Evolutionary conservation across 2,797 vertebrate species (phyloP), one percentile per base, ranked within the genome.

Genomic region (Diplodus sargus): DNA sequence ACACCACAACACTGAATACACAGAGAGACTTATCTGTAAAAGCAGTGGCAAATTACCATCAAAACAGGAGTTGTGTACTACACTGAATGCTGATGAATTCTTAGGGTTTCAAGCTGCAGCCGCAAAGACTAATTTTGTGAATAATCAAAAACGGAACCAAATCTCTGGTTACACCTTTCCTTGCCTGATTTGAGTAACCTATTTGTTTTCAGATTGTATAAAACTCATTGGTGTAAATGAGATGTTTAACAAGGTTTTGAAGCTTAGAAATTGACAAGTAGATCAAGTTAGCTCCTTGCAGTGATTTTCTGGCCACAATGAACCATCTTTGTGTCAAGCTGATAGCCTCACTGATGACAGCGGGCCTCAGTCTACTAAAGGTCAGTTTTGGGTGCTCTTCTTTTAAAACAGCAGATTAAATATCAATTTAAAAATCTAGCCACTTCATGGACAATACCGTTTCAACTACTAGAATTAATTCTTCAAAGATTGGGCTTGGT

Each of bases 391-490:
- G 22, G 16, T 54, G 9, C 17, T 49, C 30, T 49, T 15, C 16
- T 9, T 28, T 17, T 13, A 15, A 43, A 57, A 73, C 0, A 62
- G 70, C 51, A 51, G 64, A 51, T 62, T 18, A 62, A 63, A 63
- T 56, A 22, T 18, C 8, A 57, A 18, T 30, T 18, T 18, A 69
- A 61, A 25, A 60, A 45, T 49, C 12, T n/a, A 48, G 14, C 2
- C 14, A 53, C 47, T 66, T 34, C 6, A 14, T 47, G n/a, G 5
- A 66, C 4, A 1, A 48, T 53, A 25, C 10, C 11, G 4, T 60
- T 81, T 74, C 42, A 63, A 79, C 71, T 17, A 61, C 14, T 48
- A 25, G 15, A 57, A 45, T 34, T 16, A 3, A 43, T 54, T 18
- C 60, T 68, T 68, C 13, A 10, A 80, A 58, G 49, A 70, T 30